phyloP scores from a whole-genome alignment of 2,113 vertebrate species.

The Cygnus atratus region DNA sequence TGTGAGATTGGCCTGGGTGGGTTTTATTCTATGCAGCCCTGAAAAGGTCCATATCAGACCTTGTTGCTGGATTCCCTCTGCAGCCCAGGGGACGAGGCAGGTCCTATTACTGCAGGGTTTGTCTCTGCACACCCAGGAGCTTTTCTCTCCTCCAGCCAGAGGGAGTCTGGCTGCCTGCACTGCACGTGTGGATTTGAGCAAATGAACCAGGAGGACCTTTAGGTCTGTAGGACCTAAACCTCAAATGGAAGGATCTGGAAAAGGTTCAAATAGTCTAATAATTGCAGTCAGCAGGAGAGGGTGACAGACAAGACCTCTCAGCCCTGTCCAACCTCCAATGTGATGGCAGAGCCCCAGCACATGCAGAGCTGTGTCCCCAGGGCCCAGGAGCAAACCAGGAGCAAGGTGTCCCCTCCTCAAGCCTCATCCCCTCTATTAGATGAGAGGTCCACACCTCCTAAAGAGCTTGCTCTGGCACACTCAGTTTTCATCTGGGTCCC shows the following conservation, averaged over 20 bases:
- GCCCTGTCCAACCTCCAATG: rapidly evolving
- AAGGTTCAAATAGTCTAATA: not conserved
- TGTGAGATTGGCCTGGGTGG: not conserved
- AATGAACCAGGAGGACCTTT: not conserved
- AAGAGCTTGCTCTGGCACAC: not conserved
- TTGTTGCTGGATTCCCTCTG: not conserved
- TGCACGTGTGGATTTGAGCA: rapidly evolving
- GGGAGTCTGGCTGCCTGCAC: not conserved
- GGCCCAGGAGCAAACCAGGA: not conserved
- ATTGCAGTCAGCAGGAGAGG: not conserved
- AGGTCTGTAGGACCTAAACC: not conserved
- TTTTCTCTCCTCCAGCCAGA: not conserved
- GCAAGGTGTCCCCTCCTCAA: rapidly evolving
- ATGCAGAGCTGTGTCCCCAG: not conserved
- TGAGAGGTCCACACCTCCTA: not conserved
- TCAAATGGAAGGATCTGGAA: not conserved
- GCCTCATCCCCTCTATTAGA: not conserved
- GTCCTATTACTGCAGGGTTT: not conserved
- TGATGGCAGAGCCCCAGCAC: not conserved
- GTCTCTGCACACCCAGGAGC: not conserved
- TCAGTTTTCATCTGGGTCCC: not conserved
- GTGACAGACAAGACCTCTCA: not conserved
- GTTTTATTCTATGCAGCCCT: not conserved
- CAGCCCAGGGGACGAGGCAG: not conserved
- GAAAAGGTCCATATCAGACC: not conserved